Evolutionary conservation across 1,140 invertebrate species (phyloP), one percentile per base, ranked within the genome.

Genomic region (Archegozetes longisetosus): DNA sequence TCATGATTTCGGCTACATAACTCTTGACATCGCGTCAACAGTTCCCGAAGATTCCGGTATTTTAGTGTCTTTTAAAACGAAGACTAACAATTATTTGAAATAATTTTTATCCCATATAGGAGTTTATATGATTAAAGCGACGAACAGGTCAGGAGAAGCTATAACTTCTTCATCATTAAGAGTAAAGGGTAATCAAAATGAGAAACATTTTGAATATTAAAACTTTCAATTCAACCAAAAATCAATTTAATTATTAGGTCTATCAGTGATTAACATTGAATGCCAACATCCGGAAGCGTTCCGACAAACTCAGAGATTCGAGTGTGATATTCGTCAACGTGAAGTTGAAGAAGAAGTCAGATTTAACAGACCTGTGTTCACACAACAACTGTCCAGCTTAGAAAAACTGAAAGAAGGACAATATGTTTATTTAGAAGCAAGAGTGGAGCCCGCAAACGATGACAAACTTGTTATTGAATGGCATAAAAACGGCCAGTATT

Each of bases 371-470:
- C 88, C 88, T 67, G 80, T 90, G 25, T 95, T 96, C 67, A 93
- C 86, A 12, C 84, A 85, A 47, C 89, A 89, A n/a, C 73, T 95
- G 22, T 83, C 83, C 46, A 92, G 92, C 66, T 79, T 91, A 62
- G 51, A 88, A 67, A 80, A 85, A 67, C 76, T 88, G 3, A 76
- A 80, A 27, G 91, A 94, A 74, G 89, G 90, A 20, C 80, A 85
- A 63, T 84, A 82, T 32, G 86, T 89, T 62, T 92, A 96, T 75
- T 79, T 98, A 68, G 93, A 98, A 75, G 91, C 90, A n/a, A 92
- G 88, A 3, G 73, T 98, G 4, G 88, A 89, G 6, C 92, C 91
- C 0, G 79, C 91, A 40, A 86, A 91, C 64, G 90, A 94, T 77
- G 82, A 87, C 1, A 91, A 86, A 70, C 73, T 93, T 56, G 79